Conservation (phyloP, 2,113 vertebrate genomes). For the Chlorodrepanis virens region DNA sequence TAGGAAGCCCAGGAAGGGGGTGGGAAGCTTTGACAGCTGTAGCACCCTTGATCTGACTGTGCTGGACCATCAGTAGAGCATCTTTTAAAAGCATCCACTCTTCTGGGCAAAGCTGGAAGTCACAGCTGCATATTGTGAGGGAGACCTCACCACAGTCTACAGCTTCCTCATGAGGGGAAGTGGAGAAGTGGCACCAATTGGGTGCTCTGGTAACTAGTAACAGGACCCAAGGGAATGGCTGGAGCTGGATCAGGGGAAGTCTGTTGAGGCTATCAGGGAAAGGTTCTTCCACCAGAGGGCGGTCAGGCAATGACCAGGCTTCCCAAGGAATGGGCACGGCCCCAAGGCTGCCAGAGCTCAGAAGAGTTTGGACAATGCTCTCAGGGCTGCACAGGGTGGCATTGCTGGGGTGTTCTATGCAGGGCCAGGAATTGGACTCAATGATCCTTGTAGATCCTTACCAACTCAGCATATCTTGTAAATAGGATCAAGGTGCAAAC, state of each 20-base stretch:
- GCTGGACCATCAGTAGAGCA: background rate
- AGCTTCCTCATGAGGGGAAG: too few relatives aligned
- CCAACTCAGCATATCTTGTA: background rate
- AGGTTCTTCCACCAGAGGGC: too few relatives aligned
- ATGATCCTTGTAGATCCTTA: background rate
- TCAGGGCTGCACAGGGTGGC: background rate
- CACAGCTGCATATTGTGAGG: too few relatives aligned
- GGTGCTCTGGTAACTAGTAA: too few relatives aligned
- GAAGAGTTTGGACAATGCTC: accelerated
- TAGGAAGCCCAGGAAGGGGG: background rate
- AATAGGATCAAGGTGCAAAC: background rate
- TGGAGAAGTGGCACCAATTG: too few relatives aligned
- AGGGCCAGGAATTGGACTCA: accelerated
- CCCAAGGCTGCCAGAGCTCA: background rate
- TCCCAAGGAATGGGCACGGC: accelerated
- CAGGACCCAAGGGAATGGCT: too few relatives aligned
- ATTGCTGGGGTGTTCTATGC: background rate
- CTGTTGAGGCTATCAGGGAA: too few relatives aligned
- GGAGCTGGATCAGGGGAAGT: too few relatives aligned
- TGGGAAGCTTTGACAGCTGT: background rate
- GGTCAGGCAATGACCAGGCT: background rate
- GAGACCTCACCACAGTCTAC: too few relatives aligned
- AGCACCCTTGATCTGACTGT: background rate
- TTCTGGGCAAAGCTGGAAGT: too few relatives aligned
- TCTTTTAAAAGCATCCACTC: background rate